These are phyloP conservation scores for Hippopotamus amphibius DNA, from an alignment of 2,113 vertebrate species.

Conservation along the genomic window DNA sequence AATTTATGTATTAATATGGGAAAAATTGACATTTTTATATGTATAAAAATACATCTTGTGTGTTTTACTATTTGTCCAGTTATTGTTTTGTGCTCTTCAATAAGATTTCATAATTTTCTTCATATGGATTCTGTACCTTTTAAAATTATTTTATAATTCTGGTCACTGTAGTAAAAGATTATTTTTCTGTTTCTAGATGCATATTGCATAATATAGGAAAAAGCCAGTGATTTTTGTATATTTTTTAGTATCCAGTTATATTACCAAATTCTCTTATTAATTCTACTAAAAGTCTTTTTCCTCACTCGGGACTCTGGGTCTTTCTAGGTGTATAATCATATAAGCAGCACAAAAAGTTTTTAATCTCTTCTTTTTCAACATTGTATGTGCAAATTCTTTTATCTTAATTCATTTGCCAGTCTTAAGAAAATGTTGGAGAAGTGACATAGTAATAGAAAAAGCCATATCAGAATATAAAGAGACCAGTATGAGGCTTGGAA, in stretches of 20 bases:
- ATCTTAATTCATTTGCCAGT: slow-evolving; percentile 14
- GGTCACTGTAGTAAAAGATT: not conserved
- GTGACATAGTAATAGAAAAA: slow-evolving; percentile 29
- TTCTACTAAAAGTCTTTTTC: not conserved
- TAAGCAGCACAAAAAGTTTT: not conserved
- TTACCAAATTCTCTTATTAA: not conserved
- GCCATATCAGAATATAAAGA: not conserved
- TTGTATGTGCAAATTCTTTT: slow-evolving; percentile 43
- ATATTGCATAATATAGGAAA: not conserved
- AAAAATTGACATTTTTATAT: not conserved
- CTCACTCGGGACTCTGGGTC: not conserved
- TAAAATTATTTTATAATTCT: slow-evolving; percentile 7
- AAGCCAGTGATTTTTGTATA: not conserved
- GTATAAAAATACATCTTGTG: not conserved
- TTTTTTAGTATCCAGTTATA: not conserved
- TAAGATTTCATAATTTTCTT: not conserved
- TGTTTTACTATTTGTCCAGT: not conserved
- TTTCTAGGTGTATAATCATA: slow-evolving; percentile 16
- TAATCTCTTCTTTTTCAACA: slow-evolving; percentile 6
- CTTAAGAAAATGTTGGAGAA: not conserved
- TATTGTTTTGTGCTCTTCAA: not conserved
- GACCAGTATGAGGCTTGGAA: not conserved
- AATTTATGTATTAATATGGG: not conserved
- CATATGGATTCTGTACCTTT: not conserved
- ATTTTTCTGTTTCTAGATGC: not conserved